Base-by-base conservation (phyloP, 1,140 invertebrate genomes). In the Drosophila yakuba region DNA sequence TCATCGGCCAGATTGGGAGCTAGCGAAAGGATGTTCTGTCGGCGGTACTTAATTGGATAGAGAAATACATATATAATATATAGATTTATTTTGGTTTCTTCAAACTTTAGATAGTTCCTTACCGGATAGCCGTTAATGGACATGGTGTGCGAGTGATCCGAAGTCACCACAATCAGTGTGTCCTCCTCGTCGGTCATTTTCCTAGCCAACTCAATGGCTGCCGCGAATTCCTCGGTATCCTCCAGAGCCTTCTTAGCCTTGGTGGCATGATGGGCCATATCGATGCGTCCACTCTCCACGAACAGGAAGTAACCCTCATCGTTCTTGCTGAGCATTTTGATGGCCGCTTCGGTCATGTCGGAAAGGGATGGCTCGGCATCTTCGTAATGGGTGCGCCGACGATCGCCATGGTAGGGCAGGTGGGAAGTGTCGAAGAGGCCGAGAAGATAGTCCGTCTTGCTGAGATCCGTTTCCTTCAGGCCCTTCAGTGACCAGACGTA, bases 221-320 rank as follows among this genome's bases (percentile, higher is more conserved):
- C 94, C 43, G 96, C 95, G 71, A 97, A 93, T 50, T 96, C 95
- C 5, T 96, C 92, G 0, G 96, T 97, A 84, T 97, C 97, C 79
- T 96, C 96, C 3, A 97, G 88, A 0, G 96, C 96, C 73, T 96
- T 94, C 69, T 94, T 95, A 4, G 96, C 96, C 81, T 95, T 95
- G 54, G 96, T 96, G 68, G 94, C 95, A 81, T 97, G 97, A 91
- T 97, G 97, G 1, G 96, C 96, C 84, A 96, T 96, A 85, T 97
- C 97, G 54, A 97, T 98, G 78, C 95, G 93, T 2, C 96, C 96
- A 69, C 96, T 97, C 95, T 98, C 97, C 8, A 98, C 96, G 82
- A 98, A 96, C 12, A 98, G 92, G 90, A 98, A 97, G 92, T 96
- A 98, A 15, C 97, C 97, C 61, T 96, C 94, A n/a, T 95, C 93